Evolutionary conservation across 1,140 invertebrate species (phyloP).

Genomic region (Stenopsyche tienmushanensis): DNA sequence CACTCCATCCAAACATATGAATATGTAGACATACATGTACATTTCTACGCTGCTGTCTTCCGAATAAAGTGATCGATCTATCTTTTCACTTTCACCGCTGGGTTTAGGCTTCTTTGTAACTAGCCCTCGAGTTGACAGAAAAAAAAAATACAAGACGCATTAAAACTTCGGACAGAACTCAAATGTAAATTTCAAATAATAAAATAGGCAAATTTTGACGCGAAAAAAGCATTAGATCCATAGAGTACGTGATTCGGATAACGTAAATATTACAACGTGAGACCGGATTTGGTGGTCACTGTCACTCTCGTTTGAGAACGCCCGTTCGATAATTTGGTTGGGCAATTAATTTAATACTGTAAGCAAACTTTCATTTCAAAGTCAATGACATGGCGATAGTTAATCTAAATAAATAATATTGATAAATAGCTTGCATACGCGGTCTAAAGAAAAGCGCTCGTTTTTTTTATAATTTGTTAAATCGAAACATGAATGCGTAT

Average conservation of each 20-base stretch:
- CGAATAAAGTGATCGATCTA: slow-evolving; percentile 30
- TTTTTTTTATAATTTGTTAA: no score
- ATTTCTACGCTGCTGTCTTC: neutral
- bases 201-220: no score
- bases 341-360: neutral
- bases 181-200: neutral
- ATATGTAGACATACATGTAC: neutral
- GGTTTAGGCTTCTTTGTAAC: neutral
- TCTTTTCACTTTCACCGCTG: slow-evolving; percentile 28
- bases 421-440: no score
- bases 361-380: slow-evolving; percentile 8
- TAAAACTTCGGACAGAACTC: neutral
- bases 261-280: no score
- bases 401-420: no score
- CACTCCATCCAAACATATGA: no score
- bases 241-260: no score
- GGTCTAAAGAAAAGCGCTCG: no score
- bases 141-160: neutral
- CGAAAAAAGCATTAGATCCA: no score
- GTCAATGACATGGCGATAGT: neutral
- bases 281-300: slow-evolving; percentile 4
- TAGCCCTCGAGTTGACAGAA: neutral
- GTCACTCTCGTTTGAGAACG: neutral
- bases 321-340: neutral
- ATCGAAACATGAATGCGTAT: no score